Conservation (phyloP, 2,113 vertebrate genomes). For the Atlantisia rogersi region DNA sequence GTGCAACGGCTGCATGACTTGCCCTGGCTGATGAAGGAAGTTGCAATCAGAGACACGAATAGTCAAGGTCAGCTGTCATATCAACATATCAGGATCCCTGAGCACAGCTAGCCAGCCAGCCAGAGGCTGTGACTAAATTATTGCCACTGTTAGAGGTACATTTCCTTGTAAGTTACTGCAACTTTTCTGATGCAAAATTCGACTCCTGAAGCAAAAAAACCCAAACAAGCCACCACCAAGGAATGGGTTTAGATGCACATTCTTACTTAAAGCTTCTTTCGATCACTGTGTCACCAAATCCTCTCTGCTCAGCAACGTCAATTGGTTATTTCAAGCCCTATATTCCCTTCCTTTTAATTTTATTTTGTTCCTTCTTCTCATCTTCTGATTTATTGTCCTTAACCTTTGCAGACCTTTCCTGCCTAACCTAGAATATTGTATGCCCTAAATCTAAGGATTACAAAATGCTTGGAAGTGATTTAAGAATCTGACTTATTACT, state of each 20-base stretch:
- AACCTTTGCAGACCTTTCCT: not conserved
- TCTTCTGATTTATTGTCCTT: slow-evolving; percentile 41
- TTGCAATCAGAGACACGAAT: not conserved
- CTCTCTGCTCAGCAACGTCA: not conserved
- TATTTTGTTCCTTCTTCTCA: not conserved
- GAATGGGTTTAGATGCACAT: not conserved
- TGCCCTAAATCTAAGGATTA: slow-evolving; percentile 20
- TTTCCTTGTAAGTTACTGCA: not conserved
- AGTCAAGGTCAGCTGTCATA: not conserved
- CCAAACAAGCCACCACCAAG: not conserved
- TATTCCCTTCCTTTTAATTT: not conserved
- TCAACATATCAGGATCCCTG: not conserved
- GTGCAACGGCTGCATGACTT: not conserved
- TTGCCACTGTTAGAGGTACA: not conserved
- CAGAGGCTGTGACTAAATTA: not conserved
- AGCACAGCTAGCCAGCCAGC: not conserved
- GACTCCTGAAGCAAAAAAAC: not conserved
- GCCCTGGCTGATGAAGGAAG: not conserved
- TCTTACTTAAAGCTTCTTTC: not conserved
- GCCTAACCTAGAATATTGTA: slow-evolving; percentile 28
- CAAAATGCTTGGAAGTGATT: slow-evolving; percentile 53
- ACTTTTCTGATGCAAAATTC: not conserved
- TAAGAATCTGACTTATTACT: slow-evolving; percentile 12
- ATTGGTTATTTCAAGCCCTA: not conserved
- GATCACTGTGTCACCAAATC: not conserved